Conservation (phyloP, 2,888 invertebrate genomes). For the Meloe dianella region DNA sequence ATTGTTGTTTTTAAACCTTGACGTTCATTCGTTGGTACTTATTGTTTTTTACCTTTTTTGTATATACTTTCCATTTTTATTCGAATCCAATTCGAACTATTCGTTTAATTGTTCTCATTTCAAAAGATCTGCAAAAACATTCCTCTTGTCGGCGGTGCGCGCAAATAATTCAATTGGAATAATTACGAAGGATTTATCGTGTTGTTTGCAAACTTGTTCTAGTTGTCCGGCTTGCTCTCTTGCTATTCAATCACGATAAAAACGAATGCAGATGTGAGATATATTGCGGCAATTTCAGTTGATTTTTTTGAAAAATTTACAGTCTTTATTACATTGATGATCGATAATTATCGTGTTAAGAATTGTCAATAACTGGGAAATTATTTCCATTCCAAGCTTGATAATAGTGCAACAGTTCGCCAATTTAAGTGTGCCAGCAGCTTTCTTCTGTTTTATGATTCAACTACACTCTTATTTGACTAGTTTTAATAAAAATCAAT, state of each 20-base stretch:
- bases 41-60: background rate
- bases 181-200: slow-evolving; percentile 15
- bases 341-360: background rate
- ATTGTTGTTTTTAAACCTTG: slow-evolving; percentile 5
- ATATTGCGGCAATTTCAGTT: slow-evolving; percentile 1
- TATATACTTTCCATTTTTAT: background rate
- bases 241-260: background rate
- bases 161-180: slow-evolving; percentile 15
- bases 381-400: background rate
- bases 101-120: background rate
- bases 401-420: slow-evolving; percentile 5
- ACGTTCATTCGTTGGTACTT: background rate
- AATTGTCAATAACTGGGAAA: slow-evolving; percentile 3
- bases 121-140: background rate
- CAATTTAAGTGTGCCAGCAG: background rate
- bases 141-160: slow-evolving; percentile 8
- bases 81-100: background rate
- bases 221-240: background rate
- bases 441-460: background rate
- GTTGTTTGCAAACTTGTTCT: slow-evolving; percentile 8
- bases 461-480: background rate
- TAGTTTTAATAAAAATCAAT: background rate
- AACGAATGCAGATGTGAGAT: background rate
- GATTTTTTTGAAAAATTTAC: background rate
- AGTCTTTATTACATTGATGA: background rate